These are phyloP conservation scores for Lasius platythorax DNA, from an alignment of 2,888 invertebrate species.

Conservation along the genomic window DNA sequence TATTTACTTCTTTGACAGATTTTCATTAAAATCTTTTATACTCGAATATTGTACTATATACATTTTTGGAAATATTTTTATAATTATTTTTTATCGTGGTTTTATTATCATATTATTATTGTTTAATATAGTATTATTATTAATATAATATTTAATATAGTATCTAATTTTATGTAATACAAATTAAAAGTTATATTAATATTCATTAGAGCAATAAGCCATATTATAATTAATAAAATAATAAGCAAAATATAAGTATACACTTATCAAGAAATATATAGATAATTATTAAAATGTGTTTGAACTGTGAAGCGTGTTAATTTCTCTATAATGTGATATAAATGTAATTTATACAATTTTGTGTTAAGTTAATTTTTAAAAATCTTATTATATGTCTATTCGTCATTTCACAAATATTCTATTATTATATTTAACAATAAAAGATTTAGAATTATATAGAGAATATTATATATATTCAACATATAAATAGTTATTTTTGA, in stretches of 20 bases:
- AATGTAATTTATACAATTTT: background rate
- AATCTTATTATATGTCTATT: background rate
- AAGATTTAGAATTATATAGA: too few species aligned
- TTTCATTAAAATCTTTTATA: background rate
- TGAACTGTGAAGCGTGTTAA: background rate
- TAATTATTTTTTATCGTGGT: background rate
- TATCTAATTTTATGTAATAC: background rate
- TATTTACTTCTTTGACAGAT: background rate
- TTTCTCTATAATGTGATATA: conserved; percentile 5
- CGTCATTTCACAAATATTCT: conserved; percentile 1
- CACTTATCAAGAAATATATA: background rate
- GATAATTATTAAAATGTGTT: conserved; percentile 3
- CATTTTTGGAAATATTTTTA: background rate
- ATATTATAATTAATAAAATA: conserved; percentile 9
- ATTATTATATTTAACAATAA: background rate
- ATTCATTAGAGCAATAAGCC: background rate
- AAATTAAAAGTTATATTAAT: conserved; percentile 3
- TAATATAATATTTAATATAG: background rate
- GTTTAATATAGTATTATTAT: background rate
- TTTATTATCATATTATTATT: background rate
- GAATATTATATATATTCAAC: background rate
- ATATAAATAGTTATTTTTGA: background rate
- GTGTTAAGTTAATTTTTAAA: background rate
- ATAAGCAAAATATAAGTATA: background rate
- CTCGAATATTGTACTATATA: background rate